A percentile compares a stretch with the other conserved stretches of the same genome.
phyloP scores from a whole-genome alignment of 2,113 vertebrate species.

The Rhinopomastus cyanomelas region DNA sequence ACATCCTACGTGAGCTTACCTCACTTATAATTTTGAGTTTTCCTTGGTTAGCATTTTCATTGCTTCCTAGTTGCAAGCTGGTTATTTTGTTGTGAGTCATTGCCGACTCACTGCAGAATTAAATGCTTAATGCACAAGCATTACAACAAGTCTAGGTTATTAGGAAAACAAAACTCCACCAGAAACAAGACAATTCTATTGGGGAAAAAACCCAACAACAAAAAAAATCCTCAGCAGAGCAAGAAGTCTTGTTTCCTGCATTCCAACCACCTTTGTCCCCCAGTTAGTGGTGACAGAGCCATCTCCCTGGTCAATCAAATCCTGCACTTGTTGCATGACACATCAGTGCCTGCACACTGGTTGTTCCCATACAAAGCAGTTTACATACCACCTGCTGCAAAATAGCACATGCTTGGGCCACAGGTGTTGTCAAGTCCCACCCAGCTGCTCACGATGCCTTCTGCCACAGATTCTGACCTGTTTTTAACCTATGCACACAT shows the following conservation, averaged over 20 bases:
- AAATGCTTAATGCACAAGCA: neutral
- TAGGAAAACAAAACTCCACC: neutral
- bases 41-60: neutral
- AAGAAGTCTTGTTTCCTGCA: neutral
- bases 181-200: neutral
- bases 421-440: neutral
- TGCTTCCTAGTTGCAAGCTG: neutral
- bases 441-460: neutral
- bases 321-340: accelerated
- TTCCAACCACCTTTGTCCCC: neutral
- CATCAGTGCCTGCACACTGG: accelerated
- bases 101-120: neutral
- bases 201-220: too few relatives aligned
- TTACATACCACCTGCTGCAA: neutral
- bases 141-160: neutral
- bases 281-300: neutral
- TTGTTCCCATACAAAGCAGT: neutral
- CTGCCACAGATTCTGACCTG: neutral
- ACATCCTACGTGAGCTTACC: neutral
- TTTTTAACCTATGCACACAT: neutral
- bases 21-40: neutral
- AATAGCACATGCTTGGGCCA: neutral
- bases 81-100: neutral
- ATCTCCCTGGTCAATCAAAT: neutral
- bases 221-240: neutral